phyloP scores from a whole-genome alignment of 2,888 invertebrate genomes.

The Andrena dorsata region DNA sequence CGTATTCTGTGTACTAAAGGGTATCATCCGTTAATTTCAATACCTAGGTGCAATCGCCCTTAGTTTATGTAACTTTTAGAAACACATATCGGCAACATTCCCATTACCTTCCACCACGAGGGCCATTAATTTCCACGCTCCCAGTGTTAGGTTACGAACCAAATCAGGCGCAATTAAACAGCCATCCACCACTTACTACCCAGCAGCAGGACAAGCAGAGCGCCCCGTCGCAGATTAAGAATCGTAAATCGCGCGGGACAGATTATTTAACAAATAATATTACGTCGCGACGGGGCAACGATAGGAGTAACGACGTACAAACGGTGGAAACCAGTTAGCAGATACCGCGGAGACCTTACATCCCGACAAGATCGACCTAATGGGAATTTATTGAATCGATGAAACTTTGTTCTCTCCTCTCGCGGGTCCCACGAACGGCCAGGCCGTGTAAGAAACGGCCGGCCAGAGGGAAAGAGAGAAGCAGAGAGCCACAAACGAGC shows the following conservation, averaged over 20 bases:
- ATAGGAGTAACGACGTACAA: conserved; percentile 59
- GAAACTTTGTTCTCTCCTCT: conserved; percentile 67
- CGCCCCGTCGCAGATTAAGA: conserved; percentile 18
- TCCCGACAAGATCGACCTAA: conserved; percentile 71
- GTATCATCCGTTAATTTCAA: too few species aligned
- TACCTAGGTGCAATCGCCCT: too few species aligned
- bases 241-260: conserved; percentile 49
- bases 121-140: too few species aligned
- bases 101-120: too few species aligned
- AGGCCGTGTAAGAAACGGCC: conserved; percentile 60
- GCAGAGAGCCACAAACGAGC: conserved; percentile 62
- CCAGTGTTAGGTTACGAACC: too few species aligned
- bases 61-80: too few species aligned
- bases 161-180: conserved; percentile 7
- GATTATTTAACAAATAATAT: conserved; percentile 65
- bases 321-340: conserved; percentile 62
- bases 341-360: conserved; percentile 63
- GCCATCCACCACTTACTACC: neutral
- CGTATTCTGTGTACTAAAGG: too few species aligned
- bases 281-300: conserved; percentile 4
- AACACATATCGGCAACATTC: too few species aligned
- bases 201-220: neutral
- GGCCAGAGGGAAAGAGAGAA: neutral
- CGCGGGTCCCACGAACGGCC: conserved; percentile 48
- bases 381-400: conserved; percentile 74